These are phyloP conservation scores for Odontesthes bonariensis DNA, from an alignment of 2,113 vertebrate species.

Conservation along the genomic window DNA sequence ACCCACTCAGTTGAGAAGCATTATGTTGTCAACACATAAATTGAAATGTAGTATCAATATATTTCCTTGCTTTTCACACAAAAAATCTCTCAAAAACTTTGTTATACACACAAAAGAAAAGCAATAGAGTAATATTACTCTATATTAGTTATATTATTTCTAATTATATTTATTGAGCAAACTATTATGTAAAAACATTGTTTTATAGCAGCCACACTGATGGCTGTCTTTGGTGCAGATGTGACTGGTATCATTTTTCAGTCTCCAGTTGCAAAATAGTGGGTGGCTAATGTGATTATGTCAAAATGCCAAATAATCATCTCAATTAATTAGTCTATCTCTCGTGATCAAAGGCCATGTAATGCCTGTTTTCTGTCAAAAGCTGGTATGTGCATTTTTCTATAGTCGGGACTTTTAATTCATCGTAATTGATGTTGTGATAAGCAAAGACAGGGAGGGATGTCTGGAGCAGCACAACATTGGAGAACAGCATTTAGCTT, in stretches of 20 bases:
- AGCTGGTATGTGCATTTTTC: no score
- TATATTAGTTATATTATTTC: neutral
- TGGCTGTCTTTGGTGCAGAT: neutral
- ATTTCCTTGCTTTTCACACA: conserved; percentile 52
- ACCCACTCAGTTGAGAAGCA: conserved; percentile 69
- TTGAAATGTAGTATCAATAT: conserved; percentile 54
- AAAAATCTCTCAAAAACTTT: conserved; percentile 56
- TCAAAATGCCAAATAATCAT: neutral
- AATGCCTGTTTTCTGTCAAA: no score
- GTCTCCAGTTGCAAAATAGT: neutral
- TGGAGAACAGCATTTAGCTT: no score
- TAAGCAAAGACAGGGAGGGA: neutral
- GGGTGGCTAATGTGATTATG: neutral
- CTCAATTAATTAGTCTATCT: no score
- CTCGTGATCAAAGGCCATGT: no score
- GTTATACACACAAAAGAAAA: neutral
- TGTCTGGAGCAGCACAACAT: no score
- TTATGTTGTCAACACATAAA: conserved; percentile 73
- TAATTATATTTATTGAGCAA: no score
- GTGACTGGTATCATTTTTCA: neutral
- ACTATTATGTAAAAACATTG: no score
- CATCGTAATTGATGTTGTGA: neutral
- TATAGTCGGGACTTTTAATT: neutral
- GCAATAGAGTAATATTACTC: no score
- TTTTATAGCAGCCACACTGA: neutral